Percentiles rank a stretch among this genome's conserved stretches.
Conservation (phyloP, 2,797 vertebrate genomes). For the Toxotes lorentzi region DNA sequence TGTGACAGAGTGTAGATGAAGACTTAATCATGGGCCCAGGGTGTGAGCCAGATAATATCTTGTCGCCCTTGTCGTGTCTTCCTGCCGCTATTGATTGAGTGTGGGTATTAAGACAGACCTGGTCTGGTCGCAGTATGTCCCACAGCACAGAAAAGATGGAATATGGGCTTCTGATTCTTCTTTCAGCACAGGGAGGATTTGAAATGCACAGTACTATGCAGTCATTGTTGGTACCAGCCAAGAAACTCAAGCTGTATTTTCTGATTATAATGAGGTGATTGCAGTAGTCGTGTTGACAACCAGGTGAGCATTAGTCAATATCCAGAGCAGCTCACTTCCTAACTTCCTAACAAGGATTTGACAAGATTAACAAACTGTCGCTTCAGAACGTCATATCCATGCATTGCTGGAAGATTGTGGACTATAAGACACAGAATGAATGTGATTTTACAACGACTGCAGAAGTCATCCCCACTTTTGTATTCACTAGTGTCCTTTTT, state of each 20-base stretch:
- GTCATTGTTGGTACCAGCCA: constrained; percentile 18
- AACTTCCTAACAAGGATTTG: constrained; percentile 15
- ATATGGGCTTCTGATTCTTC: constrained; percentile 52
- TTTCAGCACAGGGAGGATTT: constrained; percentile 32
- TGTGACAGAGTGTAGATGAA: constrained; percentile 89
- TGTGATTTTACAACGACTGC: constrained; percentile 26
- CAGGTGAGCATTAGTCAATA: constrained; percentile 11
- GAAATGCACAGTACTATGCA: constrained; percentile 19
- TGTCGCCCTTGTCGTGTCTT: constrained; percentile 89
- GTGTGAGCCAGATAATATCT: constrained; percentile 90
- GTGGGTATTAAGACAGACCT: constrained; percentile 84
- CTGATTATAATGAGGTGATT: constrained; percentile 22
- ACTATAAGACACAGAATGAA: constrained; percentile 12
- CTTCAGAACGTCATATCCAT: neutral
- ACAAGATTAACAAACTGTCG: neutral
- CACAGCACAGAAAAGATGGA: constrained; percentile 70
- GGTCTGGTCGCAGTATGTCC: constrained; percentile 77
- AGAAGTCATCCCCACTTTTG: constrained; percentile 42
- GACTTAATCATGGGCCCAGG: constrained; percentile 89
- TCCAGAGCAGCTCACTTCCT: constrained; percentile 13
- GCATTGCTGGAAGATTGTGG: neutral
- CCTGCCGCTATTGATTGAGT: constrained; percentile 87
- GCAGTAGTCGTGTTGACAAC: constrained; percentile 16
- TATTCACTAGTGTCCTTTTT: constrained; percentile 23
- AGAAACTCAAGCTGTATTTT: constrained; percentile 27